Conservation (phyloP, 2,888 invertebrate genomes). For the Scrobipalpa atriplicella region DNA sequence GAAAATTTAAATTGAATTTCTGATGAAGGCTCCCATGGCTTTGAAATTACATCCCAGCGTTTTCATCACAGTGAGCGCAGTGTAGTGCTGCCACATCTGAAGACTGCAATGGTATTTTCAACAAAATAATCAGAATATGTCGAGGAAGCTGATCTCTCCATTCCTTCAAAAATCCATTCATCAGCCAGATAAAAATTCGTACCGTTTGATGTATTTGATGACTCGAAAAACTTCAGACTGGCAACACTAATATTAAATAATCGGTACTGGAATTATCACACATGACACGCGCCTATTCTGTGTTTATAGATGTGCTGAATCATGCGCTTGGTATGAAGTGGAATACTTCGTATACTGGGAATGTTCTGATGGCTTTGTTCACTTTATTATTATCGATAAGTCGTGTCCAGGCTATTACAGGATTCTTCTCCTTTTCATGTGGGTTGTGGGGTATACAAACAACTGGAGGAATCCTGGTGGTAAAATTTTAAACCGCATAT, state of each 20-base stretch:
- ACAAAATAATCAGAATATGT: no score
- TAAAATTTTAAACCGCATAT: not conserved
- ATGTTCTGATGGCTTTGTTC: not conserved
- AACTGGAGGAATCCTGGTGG: not conserved
- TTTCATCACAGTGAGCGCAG: no score
- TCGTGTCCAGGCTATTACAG: conserved; percentile 21
- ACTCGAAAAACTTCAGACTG: no score
- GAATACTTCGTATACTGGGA: not conserved
- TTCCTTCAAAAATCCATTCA: no score
- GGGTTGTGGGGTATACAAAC: not conserved
- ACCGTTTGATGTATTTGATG: no score
- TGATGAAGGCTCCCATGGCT: no score
- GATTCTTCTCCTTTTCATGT: not conserved
- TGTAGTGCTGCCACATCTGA: no score
- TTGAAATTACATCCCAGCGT: no score
- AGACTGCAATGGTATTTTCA: no score
- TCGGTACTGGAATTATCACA: conserved; percentile 62
- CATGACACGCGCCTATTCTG: conserved; percentile 70
- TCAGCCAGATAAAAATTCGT: no score
- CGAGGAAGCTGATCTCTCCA: no score
- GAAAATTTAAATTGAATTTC: no score
- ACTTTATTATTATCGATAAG: conserved; percentile 32
- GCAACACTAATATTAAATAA: not conserved
- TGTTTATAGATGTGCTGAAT: conserved; percentile 70
- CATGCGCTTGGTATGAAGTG: conserved; percentile 44